Base-by-base conservation (phyloP, 2,113 vertebrate genomes). In the Canis aureus region DNA sequence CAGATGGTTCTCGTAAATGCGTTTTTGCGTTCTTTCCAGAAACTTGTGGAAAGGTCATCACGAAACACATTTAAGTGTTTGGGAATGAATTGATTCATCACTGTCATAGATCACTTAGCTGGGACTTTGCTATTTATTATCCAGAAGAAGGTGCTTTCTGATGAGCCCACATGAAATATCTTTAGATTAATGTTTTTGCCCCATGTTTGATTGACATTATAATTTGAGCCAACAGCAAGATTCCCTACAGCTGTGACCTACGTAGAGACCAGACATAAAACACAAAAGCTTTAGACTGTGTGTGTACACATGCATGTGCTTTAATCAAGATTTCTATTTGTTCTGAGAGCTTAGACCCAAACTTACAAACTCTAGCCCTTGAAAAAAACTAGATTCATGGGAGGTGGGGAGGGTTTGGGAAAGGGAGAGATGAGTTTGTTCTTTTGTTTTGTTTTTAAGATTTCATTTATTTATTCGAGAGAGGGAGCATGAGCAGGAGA, bases 11-110 rank as follows among this genome's bases (percentile, higher is more conserved):
- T 89, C 67, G 27, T 82, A 51, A 19, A 13, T 43, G 27, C 35
- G 43, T 82, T 94, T 88, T 93, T 25, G 60, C 78, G 35, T 69
- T 88, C 67, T 92, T 80, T 69, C 71, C 53, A 55, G 86, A 95
- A 90, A 84, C 8, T n/a, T 32, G 25, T 53, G 76, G 96, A 91
- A 95, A 92, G 73, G 19, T 71, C 94, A n/a, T 60, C 20, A 3
- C 38, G 23, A 93, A 55, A 29, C 32, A 49, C 27, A 15, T 9
- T n/a, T 82, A 38, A 74, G 60, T 38, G 57, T 92, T 92, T 85
- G 17, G 35, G 89, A 88, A 51, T 69, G 79, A 89, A 17, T 57
- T 4, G 17, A 20, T 76, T 57, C 9, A 8, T 96, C 43, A 2
- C 60, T 89, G 29, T 89, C 32, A 9, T 43, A 8, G 8, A 22